Evolutionary conservation across 53 echinoderm and acorn worm species (phyloP).

Genomic region (Mesocentrotus franciscanus): DNA sequence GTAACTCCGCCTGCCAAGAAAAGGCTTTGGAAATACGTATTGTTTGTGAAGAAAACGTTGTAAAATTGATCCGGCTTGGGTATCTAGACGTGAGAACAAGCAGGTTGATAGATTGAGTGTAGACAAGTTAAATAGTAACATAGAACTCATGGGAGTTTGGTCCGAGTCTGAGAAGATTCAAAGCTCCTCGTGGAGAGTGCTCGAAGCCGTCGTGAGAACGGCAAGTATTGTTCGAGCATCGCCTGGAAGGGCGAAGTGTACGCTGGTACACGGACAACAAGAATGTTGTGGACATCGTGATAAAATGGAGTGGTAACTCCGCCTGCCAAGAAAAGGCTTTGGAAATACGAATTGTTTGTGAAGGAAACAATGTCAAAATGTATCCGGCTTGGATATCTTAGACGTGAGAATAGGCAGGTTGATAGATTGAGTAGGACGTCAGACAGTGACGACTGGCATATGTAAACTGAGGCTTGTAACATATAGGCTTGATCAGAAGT

Average conservation of each 20-base stretch:
- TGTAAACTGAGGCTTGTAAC: not conserved
- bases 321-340: no score
- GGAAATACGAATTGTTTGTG: no score
- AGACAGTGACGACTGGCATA: constrained; percentile 30
- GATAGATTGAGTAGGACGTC: constrained; percentile 42
- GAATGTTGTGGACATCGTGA: not conserved
- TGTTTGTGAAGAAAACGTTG: not conserved
- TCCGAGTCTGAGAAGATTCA: not conserved
- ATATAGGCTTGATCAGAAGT: constrained; percentile 21
- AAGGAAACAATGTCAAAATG: no score
- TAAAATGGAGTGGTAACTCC: no score
- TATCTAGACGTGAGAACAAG: not conserved
- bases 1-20: no score
- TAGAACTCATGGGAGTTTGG: not conserved
- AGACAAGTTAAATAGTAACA: not conserved
- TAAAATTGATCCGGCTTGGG: not conserved
- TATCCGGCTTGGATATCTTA: not conserved
- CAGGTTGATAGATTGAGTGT: no score
- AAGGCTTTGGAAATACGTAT: not conserved
- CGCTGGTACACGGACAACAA: not conserved
- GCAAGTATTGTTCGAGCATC: no score
- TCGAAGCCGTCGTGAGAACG: no score
- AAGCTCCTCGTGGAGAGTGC: no score
- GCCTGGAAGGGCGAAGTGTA: no score
- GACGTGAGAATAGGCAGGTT: not conserved